Conservation (phyloP, 2,113 vertebrate species). For the Pteropus alecto region DNA sequence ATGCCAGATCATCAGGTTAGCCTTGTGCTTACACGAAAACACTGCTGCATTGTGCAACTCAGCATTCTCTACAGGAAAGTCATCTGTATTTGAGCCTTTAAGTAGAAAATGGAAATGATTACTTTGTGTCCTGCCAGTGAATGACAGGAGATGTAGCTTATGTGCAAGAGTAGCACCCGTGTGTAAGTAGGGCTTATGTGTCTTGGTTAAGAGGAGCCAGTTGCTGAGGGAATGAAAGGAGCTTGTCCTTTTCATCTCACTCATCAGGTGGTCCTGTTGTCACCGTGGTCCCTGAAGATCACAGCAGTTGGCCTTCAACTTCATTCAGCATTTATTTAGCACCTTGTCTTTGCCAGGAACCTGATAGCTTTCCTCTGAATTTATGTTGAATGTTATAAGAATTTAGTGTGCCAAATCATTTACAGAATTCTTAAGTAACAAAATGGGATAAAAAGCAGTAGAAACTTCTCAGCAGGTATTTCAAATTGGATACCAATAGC, state of each 20-base stretch:
- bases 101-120: not conserved
- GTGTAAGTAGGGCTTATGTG: not conserved
- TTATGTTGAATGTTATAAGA: constrained; percentile 24
- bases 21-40: not conserved
- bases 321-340: not conserved
- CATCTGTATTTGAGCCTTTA: not conserved
- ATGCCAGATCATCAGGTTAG: not conserved
- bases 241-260: not conserved
- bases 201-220: not conserved
- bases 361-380: not conserved
- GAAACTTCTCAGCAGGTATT: constrained; percentile 49
- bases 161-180: not conserved
- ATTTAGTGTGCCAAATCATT: constrained; percentile 32
- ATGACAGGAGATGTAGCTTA: not conserved
- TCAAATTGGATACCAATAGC: constrained; percentile 38
- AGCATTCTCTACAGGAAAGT: not conserved
- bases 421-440: constrained; percentile 28
- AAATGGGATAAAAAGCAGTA: constrained; percentile 21
- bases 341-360: constrained; percentile 4
- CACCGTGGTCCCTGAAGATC: not conserved
- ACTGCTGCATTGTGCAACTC: not conserved
- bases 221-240: not conserved
- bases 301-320: not conserved
- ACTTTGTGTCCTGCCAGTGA: not conserved
- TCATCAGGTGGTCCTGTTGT: not conserved